Base-by-base conservation (phyloP, 2,888 invertebrate species). In the Tachystola acroxantha region DNA sequence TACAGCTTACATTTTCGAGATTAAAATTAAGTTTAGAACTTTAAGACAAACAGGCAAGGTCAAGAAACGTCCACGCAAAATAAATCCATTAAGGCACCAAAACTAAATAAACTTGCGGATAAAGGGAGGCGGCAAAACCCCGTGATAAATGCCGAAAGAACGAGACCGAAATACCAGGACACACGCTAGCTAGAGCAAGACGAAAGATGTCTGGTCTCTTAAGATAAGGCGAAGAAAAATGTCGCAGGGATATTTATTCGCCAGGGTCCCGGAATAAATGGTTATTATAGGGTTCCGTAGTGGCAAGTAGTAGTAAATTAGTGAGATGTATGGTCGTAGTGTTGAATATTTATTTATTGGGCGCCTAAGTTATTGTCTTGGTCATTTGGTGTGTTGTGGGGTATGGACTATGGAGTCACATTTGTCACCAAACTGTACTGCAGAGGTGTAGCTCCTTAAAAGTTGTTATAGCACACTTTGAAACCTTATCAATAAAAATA, bases 191-290 rank as follows among this genome's bases (percentile, higher is more conserved):
- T 36, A 32, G 58, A 71, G 50, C 48, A 56, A 50, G 68, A 69
- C 38, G 41, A 47, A 43, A 29, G 54, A 44, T 61, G 81, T 75
- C 84, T 85, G 85, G 72, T 61, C 67, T 66, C 60, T 50, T 48
- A 35, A 82, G 85, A 86, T 86, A 86, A 85, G 76, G 67, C 65
- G 54, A 76, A 80, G 85, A 85, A 86, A 85, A 86, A 86, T 85
- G 84, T 82, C 82, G 64, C 68, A 49, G 66, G 34, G 78, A 80
- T 84, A 81, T 82, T 79, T 80, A 78, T 78, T 66, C 71, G 57
- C 62, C 51, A 16, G 77, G 76, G 70, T 60, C 51, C 64, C 50
- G 58, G 67, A 65, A 84, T 79, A 78, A 75, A 84, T 82, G 74
- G 80, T 78, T 81, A 78, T 80, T 81, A 81, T 73, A 68, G 82